Evolutionary conservation across 2,888 invertebrate genomes (phyloP).

Genomic region (Ichneumon xanthorius): DNA sequence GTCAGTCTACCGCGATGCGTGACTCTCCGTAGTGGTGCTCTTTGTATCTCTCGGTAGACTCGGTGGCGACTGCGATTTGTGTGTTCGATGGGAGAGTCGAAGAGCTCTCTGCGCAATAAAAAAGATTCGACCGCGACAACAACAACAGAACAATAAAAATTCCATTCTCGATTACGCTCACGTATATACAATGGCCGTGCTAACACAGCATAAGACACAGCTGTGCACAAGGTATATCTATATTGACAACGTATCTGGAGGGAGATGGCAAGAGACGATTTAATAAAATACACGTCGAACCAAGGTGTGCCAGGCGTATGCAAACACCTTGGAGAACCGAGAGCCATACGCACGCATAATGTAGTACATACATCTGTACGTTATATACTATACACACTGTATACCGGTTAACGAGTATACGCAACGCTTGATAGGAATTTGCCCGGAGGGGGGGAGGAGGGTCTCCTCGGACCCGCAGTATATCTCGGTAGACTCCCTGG

Average conservation of each 20-base stretch:
- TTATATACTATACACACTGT: slow-evolving; percentile 25
- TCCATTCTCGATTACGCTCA: slow-evolving; percentile 12
- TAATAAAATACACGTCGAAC: slow-evolving; percentile 56
- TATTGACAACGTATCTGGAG: slow-evolving; percentile 43
- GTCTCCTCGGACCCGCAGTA: slow-evolving; percentile 60
- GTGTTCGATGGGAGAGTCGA: slow-evolving; percentile 19
- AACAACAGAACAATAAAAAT: slow-evolving; percentile 42
- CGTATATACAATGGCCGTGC: not conserved
- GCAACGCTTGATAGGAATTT: slow-evolving; percentile 69
- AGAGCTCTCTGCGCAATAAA: slow-evolving; percentile 29
- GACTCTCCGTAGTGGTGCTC: slow-evolving; percentile 24
- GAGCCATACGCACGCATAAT: slow-evolving; percentile 46
- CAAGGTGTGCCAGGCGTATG: slow-evolving; percentile 61
- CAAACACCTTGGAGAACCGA: slow-evolving; percentile 59
- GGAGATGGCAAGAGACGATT: slow-evolving; percentile 52
- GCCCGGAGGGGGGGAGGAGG: slow-evolving; percentile 48
- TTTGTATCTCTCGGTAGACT: slow-evolving; percentile 45
- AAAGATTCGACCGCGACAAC: slow-evolving; percentile 24
- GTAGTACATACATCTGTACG: slow-evolving; percentile 35
- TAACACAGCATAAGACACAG: not conserved
- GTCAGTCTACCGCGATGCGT: slow-evolving; percentile 48
- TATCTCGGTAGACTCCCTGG: slow-evolving; percentile 77
- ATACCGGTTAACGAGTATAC: slow-evolving; percentile 68
- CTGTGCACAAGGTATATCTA: not conserved
- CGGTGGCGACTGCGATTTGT: slow-evolving; percentile 32